phyloP scores from a whole-genome alignment of 2,888 invertebrate genomes.

The Cantharis rufa region DNA sequence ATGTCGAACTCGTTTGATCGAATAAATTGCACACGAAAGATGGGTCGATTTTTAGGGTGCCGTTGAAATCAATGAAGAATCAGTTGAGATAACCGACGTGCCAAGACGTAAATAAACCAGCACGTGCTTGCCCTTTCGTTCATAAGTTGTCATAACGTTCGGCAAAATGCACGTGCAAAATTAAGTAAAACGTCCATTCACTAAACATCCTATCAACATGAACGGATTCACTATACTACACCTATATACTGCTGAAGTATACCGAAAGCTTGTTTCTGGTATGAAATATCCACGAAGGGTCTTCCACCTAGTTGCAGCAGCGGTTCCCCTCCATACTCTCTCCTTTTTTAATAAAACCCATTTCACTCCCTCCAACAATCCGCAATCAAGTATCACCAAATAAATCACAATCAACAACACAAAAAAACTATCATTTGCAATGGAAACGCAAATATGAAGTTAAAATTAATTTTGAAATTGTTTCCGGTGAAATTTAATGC shows the following conservation, averaged over 20 bases:
- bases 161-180: conserved; percentile 23
- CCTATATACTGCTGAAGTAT: not conserved
- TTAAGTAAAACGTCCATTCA: conserved; percentile 6
- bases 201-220: conserved; percentile 10
- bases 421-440: not conserved
- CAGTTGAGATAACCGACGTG: not conserved
- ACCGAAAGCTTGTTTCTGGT: conserved; percentile 14
- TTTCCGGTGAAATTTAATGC: conserved; percentile 6
- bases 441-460: not conserved
- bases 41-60: not conserved
- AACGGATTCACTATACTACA: conserved; percentile 11
- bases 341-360: conserved; percentile 9
- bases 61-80: not conserved
- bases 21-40: not conserved
- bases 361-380: not conserved
- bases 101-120: conserved; percentile 11
- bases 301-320: conserved; percentile 10
- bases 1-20: not conserved
- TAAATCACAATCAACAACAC: not conserved
- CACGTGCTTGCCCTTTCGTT: conserved; percentile 26
- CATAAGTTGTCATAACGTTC: conserved; percentile 22
- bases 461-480: conserved; percentile 8
- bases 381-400: not conserved
- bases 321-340: conserved; percentile 12
- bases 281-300: conserved; percentile 20